Evolutionary conservation across 2,797 vertebrate genomes (phyloP).

Genomic region (Nannoperca obscura): DNA sequence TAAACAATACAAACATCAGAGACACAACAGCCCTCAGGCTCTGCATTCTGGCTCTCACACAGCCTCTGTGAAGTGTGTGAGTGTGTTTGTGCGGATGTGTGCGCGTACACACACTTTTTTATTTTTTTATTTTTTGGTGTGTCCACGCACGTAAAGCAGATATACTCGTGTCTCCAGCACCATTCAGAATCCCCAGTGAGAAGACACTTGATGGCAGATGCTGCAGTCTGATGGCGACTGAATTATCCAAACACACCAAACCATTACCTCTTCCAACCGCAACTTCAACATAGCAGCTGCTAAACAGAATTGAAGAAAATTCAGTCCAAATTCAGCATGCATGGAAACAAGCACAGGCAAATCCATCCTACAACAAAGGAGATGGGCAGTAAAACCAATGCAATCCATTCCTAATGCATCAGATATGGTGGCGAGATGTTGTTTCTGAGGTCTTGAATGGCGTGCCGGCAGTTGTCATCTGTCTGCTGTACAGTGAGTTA

Average conservation of each 20-base stretch:
- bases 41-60: conserved; percentile 76
- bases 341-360: conserved; percentile 45
- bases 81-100: conserved; percentile 18
- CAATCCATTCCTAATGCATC: conserved; percentile 72
- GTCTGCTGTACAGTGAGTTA: conserved; percentile 70
- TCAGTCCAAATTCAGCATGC: conserved; percentile 21
- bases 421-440: conserved; percentile 66
- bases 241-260: conserved; percentile 81
- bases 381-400: conserved; percentile 46
- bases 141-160: conserved; percentile 81
- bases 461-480: conserved; percentile 73
- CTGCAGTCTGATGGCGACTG: conserved; percentile 79
- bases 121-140: conserved; percentile 19
- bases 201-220: conserved; percentile 86
- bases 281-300: conserved; percentile 10
- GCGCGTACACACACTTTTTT: not conserved
- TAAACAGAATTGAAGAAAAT: conserved; percentile 24
- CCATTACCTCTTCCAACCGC: conserved; percentile 45
- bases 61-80: conserved; percentile 63
- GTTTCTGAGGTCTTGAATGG: conserved; percentile 65
- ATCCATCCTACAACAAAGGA: conserved; percentile 57
- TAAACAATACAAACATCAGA: conserved; percentile 84
- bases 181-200: conserved; percentile 82
- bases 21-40: conserved; percentile 79
- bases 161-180: conserved; percentile 78